These are phyloP conservation scores for Exephanes ischioxanthus DNA, from an alignment of 2,888 invertebrate genomes.

Conservation along the genomic window DNA sequence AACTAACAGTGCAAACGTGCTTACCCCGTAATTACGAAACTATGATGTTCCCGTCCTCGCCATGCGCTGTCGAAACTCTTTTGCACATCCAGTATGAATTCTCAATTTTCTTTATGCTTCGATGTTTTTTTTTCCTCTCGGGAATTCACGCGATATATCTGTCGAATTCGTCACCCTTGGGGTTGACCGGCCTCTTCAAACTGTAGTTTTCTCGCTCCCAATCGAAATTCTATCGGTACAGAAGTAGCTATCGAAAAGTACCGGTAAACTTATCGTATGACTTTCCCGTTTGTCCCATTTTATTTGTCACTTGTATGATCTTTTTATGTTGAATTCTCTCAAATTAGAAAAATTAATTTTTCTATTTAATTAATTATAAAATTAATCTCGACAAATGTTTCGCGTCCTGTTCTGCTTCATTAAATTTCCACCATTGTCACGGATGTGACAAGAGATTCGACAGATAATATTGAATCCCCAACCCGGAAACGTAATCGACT, in stretches of 20 bases:
- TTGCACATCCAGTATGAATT: constrained; percentile 36
- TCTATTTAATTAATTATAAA: neutral
- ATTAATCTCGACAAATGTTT: constrained; percentile 1
- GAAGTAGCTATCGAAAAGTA: constrained; percentile 33
- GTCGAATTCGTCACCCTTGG: neutral
- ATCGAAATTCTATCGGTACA: constrained; percentile 44
- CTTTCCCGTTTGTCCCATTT: constrained; percentile 30
- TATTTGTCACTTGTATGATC: neutral
- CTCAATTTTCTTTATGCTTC: constrained; percentile 6
- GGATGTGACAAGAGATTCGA: neutral
- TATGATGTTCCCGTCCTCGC: constrained; percentile 39
- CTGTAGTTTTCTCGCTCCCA: constrained; percentile 40
- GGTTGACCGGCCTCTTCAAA: constrained; percentile 32
- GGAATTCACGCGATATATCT: constrained; percentile 25
- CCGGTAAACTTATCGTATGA: constrained; percentile 24
- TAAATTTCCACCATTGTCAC: neutral
- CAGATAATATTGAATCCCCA: neutral
- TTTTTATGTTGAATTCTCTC: neutral
- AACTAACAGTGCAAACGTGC: constrained; percentile 38
- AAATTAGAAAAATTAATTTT: neutral
- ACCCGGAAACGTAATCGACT: constrained; percentile 25
- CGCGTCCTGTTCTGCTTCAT: neutral
- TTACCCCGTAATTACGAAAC: constrained; percentile 59
- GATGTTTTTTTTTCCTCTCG: neutral
- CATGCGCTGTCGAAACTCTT: constrained; percentile 41